Evolutionary conservation across 2,113 vertebrate genomes (phyloP).

Genomic region (Takifugu bimaculatus): DNA sequence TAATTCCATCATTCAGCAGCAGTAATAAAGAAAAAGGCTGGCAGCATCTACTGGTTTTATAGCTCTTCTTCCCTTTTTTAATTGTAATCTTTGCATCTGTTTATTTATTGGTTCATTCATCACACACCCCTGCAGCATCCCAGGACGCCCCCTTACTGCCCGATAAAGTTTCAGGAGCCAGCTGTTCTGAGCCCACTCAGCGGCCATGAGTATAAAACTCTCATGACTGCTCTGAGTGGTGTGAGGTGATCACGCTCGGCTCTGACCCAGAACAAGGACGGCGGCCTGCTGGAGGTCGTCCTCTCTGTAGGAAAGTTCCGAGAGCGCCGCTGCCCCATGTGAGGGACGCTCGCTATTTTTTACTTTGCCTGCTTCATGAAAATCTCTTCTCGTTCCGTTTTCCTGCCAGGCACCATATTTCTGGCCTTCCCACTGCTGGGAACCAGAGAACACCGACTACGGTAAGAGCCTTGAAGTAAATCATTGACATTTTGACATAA

Average conservation of each 20-base stretch:
- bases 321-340: neutral
- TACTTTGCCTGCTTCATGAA: neutral
- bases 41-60: conserved; percentile 15
- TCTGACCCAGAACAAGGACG: neutral
- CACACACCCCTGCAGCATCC: conserved; percentile 14
- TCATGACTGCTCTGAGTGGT: conserved; percentile 25
- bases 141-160: conserved; percentile 15
- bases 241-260: neutral
- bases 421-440: conserved; percentile 72
- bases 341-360: neutral
- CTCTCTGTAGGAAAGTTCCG: neutral
- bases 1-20: conserved; percentile 12
- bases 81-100: conserved; percentile 24
- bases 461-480: conserved; percentile 41
- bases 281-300: conserved; percentile 9
- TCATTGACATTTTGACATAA: neutral
- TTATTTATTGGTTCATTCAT: conserved; percentile 16
- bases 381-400: conserved; percentile 9
- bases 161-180: conserved; percentile 12
- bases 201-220: conserved; percentile 12
- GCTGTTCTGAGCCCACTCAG: conserved; percentile 21
- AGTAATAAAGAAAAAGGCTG: neutral
- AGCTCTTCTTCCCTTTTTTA: conserved; percentile 12
- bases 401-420: conserved; percentile 80
- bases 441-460: conserved; percentile 73